phyloP scores from a whole-genome alignment of 2,797 vertebrate species.

The Sebastes aleutianus region DNA sequence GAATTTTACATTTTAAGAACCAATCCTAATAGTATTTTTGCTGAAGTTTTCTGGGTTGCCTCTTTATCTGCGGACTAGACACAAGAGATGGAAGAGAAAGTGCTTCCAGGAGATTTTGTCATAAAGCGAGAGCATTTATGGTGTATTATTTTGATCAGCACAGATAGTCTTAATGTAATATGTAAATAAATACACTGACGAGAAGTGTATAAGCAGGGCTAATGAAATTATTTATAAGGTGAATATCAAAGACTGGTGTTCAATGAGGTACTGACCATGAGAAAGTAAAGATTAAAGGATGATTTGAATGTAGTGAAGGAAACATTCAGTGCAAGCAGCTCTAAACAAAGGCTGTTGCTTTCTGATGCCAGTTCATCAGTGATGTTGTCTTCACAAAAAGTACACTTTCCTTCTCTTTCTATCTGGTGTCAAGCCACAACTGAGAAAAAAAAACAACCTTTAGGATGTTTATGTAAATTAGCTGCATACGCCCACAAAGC shows the following conservation, averaged over 20 bases:
- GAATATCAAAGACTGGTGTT: not conserved
- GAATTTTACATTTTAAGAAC: constrained; percentile 6
- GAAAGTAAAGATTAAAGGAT: not conserved
- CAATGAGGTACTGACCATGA: not conserved
- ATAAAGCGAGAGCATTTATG: not conserved
- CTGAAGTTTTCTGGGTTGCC: constrained; percentile 5
- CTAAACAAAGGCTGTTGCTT: constrained; percentile 2
- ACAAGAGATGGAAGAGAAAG: not conserved
- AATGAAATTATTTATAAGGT: not conserved
- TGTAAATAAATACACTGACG: constrained; percentile 22
- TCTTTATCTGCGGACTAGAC: not conserved
- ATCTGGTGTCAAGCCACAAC: constrained; percentile 3
- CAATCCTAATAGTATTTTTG: constrained; percentile 14
- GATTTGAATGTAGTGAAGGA: constrained; percentile 23
- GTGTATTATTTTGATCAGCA: constrained; percentile 9
- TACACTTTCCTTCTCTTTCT: constrained; percentile 11
- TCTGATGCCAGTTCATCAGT: not conserved
- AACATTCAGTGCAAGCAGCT: constrained; percentile 9
- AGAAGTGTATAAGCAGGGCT: not conserved
- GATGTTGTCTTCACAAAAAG: constrained; percentile 21
- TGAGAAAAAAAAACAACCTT: not conserved
- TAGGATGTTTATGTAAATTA: constrained; percentile 48
- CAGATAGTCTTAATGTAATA: constrained; percentile 4
- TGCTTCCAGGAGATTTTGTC: not conserved
- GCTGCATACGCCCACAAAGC: constrained; percentile 39